Base-by-base conservation (phyloP, 64 coral and sea anemone genomes). In the Acropora tenuis region DNA sequence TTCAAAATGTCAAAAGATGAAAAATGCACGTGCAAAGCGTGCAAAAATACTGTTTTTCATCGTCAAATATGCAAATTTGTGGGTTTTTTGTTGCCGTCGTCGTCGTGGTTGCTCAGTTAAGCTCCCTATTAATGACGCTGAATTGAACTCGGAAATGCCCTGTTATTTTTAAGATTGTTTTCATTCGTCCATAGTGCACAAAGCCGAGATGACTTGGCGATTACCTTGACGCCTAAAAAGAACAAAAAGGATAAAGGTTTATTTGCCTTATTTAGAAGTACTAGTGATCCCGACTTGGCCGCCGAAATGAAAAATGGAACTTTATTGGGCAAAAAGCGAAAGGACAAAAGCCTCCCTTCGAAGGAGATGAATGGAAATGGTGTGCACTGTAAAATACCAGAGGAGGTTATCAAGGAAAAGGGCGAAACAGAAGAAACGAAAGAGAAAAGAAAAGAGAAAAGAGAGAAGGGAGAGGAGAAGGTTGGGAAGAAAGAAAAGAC, bases 331-430 rank as follows among this genome's bases (percentile, higher is more conserved):
- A 66, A 78, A 48, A 67, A 89, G 11, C 74, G n/a, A 5, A 89
- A 89, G 12, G 87, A 78, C 41, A 89, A 85, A 85, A 71, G 47
- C 5, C 16, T 65, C 17, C 16, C 17, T 20, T 20, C 43, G 17
- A 68, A 45, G 18, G 63, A 85, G 61, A 6, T 85, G 63, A 72
- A 71, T 61, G 82, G 46, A 8, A 85, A 85, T 85, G 82, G 82
- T 49, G 15, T 85, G 8, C 82, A 85, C 16, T 44, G 40, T 8
- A 68, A 46, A 1, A 48, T 78, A 78, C 46, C 66, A 2, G 65
- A 46, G 43, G 57, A 89, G 53, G 76, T 44, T 43, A 4, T 47
- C 1, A 78, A 77, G 15, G 87, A 89, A 78, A 77, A 89, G 57
- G 79, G 77, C 40, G 79, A 90, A 48, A 43, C 13, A 3, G 46